Base-by-base conservation (phyloP, 2,113 vertebrate species). In the Falco punctatus region DNA sequence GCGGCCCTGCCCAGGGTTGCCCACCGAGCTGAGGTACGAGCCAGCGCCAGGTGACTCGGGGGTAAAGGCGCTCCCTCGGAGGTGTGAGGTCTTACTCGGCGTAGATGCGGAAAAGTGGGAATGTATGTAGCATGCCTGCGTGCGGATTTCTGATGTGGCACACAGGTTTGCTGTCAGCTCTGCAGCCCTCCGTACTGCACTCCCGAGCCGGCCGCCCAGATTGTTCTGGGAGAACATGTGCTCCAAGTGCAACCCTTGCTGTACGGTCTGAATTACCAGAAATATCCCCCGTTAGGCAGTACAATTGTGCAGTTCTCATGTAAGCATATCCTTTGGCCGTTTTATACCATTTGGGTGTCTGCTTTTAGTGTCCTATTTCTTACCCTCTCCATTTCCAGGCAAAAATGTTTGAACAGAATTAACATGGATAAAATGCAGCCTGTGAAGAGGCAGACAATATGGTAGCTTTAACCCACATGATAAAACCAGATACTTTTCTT, bases 51-150 rank as follows among this genome's bases (percentile, higher is more conserved):
- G 51, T 17, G 6, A 0, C 62, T 13, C 2, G 24, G 54, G 15
- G 10, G 0, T 51, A 0, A 15, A 23, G 74, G 1, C 23, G 44
- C 65, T 24, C 80, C 81, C 32, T 11, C 48, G 3, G 62, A 66
- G 52, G 1, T 15, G 57, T 38, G 40, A 24, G 6, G 3, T 13
- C 4, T 71, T 4, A 3, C 64, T 26, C 22, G 3, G 70, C 8
- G 1, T 15, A 10, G 5, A 15, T 19, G 64, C 15, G 2, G 32
- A 12, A 11, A 9, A 38, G 44, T 10, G 8, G 65, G 28, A n/a
- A 6, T 6, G 26, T 22, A 2, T 6, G 0, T 8, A 23, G 32
- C 19, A 0, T 5, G 30, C 27, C 1, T 4, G 16, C 4, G 5
- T 19, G 9, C 3, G 0, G 49, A 0, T 4, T 28, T 10, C 22